These are phyloP conservation scores for Esox lucius DNA, from an alignment of 2,797 vertebrate genomes.

Conservation along the genomic window DNA sequence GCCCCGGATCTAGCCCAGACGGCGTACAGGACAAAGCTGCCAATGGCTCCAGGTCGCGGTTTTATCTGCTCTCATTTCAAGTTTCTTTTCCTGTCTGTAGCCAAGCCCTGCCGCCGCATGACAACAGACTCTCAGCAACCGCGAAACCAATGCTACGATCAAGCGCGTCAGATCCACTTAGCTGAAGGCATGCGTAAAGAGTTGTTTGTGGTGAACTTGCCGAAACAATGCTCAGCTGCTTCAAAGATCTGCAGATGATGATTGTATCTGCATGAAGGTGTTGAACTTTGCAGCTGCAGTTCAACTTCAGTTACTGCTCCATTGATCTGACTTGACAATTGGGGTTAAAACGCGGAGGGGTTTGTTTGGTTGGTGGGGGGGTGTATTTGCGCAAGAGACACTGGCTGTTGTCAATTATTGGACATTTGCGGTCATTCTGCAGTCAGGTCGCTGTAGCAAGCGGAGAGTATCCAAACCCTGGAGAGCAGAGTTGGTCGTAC, in stretches of 20 bases:
- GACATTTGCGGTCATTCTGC: neutral
- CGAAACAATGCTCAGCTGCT: neutral
- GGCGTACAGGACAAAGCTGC: conserved; percentile 59
- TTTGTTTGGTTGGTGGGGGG: neutral
- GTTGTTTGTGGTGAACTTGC: neutral
- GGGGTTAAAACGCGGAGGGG: neutral
- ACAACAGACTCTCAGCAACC: neutral
- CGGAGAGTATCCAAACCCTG: neutral
- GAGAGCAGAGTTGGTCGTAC: neutral
- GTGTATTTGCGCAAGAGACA: neutral
- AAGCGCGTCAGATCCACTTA: neutral
- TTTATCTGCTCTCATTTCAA: conserved; percentile 21
- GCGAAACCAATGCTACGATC: neutral
- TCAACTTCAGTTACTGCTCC: neutral
- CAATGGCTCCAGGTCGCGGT: conserved; percentile 49
- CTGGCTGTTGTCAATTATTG: neutral
- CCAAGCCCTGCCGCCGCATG: neutral
- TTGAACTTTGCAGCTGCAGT: neutral
- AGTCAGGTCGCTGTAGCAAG: neutral
- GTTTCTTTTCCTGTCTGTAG: conserved; percentile 45
- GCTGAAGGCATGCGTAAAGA: neutral
- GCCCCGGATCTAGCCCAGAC: conserved; percentile 73
- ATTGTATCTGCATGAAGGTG: neutral
- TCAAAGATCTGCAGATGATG: neutral
- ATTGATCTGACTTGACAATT: neutral